Conservation (phyloP, 2,797 vertebrate genomes). For the Siniperca scherzeri region DNA sequence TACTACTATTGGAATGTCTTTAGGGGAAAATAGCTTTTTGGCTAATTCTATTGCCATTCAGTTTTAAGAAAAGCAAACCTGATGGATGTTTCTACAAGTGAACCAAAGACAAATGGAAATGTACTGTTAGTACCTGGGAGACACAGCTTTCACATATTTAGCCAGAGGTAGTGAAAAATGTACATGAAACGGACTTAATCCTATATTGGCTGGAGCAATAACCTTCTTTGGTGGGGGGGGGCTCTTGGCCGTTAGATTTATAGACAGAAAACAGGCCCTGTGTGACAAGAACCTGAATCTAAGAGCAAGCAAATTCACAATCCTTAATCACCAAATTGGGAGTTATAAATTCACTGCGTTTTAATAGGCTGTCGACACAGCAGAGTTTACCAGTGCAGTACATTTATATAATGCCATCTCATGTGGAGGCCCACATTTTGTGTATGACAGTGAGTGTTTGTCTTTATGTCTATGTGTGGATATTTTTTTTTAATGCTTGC, state of each 20-base stretch:
- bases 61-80: slow-evolving; percentile 20
- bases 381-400: slow-evolving; percentile 59
- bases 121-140: slow-evolving; percentile 34
- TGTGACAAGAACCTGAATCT: slow-evolving; percentile 82
- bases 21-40: slow-evolving; percentile 1
- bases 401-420: slow-evolving; percentile 65
- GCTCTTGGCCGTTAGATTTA: slow-evolving; percentile 88
- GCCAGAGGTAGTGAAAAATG: slow-evolving; percentile 68
- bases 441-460: slow-evolving; percentile 29
- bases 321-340: slow-evolving; percentile 82
- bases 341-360: slow-evolving; percentile 82
- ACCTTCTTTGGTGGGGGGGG: slow-evolving; percentile 63
- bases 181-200: slow-evolving; percentile 80
- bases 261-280: slow-evolving; percentile 85
- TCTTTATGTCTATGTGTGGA: slow-evolving; percentile 28
- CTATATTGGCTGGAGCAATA: slow-evolving; percentile 79
- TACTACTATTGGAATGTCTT: neutral
- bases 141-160: slow-evolving; percentile 49
- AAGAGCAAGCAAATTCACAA: slow-evolving; percentile 77
- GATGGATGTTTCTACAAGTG: slow-evolving; percentile 31
- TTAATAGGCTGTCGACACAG: slow-evolving; percentile 81
- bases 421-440: slow-evolving; percentile 41
- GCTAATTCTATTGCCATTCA: neutral
- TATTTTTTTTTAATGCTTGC: slow-evolving; percentile 20
- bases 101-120: slow-evolving; percentile 43